phyloP scores from a whole-genome alignment of 23 tunicate species.

The Trididemnum nubilum region DNA sequence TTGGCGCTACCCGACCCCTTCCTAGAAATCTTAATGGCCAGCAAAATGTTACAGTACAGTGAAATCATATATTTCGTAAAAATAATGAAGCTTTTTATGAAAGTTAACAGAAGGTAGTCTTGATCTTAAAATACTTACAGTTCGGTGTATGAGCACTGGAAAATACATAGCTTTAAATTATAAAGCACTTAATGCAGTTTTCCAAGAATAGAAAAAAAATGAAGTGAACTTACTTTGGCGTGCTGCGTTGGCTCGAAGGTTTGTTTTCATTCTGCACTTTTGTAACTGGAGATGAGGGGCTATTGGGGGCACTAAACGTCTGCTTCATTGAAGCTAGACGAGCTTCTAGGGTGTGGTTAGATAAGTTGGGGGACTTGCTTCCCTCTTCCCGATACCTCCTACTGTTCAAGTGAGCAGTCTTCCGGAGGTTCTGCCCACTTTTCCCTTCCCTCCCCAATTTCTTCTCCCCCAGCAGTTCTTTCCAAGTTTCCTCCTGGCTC shows the following conservation, averaged over 20 bases:
- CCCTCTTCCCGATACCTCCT: background rate
- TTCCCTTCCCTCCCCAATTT: background rate
- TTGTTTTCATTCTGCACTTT: no score
- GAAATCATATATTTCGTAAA: no score
- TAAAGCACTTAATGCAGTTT: no score
- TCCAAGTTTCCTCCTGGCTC: conserved; percentile 21
- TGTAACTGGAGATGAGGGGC: conserved; percentile 11
- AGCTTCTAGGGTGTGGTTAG: background rate
- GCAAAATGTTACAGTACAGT: no score
- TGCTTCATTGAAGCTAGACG: conserved; percentile 2
- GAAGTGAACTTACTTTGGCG: conserved; percentile 48
- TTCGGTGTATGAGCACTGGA: no score
- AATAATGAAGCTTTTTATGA: no score
- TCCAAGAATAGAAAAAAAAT: no score
- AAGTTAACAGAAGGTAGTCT: no score
- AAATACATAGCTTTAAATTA: no score
- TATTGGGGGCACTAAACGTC: conserved; percentile 29
- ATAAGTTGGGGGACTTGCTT: background rate
- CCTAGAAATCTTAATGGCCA: no score
- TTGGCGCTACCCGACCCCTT: no score
- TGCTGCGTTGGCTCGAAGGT: conserved; percentile 27
- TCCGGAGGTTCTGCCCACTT: conserved; percentile 10
- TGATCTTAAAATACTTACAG: no score
- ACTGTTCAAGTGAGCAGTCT: conserved; percentile 37
- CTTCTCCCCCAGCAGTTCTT: conserved; percentile 29